These are phyloP conservation scores for Anolis apletophallus DNA, from an alignment of 2,797 vertebrate genomes.

Conservation along the genomic window DNA sequence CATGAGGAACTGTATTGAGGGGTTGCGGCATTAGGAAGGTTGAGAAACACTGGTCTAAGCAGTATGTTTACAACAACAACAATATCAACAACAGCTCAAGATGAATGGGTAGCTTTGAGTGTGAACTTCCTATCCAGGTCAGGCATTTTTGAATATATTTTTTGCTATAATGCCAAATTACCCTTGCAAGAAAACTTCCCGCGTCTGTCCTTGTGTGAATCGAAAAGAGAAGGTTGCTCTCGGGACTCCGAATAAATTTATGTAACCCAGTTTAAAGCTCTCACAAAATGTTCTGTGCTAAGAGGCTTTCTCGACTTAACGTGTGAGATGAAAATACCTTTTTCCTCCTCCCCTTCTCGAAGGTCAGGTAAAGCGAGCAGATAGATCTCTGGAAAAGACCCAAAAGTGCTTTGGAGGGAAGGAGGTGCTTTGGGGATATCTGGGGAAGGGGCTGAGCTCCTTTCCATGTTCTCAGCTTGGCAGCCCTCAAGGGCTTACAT, in stretches of 20 bases:
- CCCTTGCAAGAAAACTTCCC: constrained; percentile 49
- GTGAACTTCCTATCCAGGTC: constrained; percentile 45
- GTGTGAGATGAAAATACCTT: constrained; percentile 67
- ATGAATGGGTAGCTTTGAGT: constrained; percentile 14
- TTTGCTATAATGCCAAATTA: constrained; percentile 55
- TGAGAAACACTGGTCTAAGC: no score
- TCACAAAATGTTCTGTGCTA: constrained; percentile 78
- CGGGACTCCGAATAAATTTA: constrained; percentile 70
- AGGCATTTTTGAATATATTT: constrained; percentile 52
- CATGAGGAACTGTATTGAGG: no score
- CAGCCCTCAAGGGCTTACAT: constrained; percentile 53
- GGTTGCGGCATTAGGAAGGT: no score
- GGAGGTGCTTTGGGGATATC: background rate
- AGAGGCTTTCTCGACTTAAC: constrained; percentile 75
- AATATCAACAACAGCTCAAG: background rate
- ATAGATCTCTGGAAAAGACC: constrained; percentile 60
- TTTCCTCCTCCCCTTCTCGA: constrained; percentile 12
- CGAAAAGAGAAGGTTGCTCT: constrained; percentile 64
- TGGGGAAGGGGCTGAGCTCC: background rate
- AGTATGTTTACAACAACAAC: no score
- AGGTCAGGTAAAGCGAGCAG: constrained; percentile 62
- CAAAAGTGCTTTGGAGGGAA: constrained; percentile 50
- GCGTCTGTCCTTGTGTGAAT: constrained; percentile 52
- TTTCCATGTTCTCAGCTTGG: constrained; percentile 51
- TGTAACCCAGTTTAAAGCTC: constrained; percentile 73